Conservation (phyloP, 1,140 invertebrate genomes). For the Apis florea region DNA sequence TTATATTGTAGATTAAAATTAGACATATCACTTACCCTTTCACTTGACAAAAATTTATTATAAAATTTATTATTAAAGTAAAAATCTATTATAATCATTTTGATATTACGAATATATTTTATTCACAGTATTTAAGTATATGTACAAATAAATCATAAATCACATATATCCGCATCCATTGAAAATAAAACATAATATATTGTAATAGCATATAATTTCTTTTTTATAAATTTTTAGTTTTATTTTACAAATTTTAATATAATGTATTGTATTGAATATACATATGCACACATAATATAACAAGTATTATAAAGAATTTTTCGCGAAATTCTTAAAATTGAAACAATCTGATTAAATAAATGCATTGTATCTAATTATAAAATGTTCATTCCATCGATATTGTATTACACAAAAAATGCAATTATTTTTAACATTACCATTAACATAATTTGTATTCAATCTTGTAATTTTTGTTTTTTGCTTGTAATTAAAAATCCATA, state of each 20-base stretch:
- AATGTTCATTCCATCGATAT: neutral
- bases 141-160: constrained; percentile 70
- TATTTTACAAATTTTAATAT: neutral
- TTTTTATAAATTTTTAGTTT: neutral
- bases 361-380: constrained; percentile 7
- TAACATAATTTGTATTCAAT: constrained; percentile 23
- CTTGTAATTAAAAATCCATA: constrained; percentile 22
- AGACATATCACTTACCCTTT: neutral
- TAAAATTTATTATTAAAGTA: neutral
- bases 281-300: neutral
- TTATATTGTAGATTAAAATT: no score
- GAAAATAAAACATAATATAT: constrained; percentile 49
- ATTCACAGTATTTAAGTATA: constrained; percentile 70
- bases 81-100: constrained; percentile 12
- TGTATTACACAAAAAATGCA: neutral
- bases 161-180: constrained; percentile 47
- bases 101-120: constrained; percentile 57
- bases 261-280: neutral
- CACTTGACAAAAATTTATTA: neutral
- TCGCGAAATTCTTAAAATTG: neutral
- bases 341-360: constrained; percentile 18
- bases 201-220: constrained; percentile 10
- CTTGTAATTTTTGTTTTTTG: neutral
- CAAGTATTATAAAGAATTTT: neutral
- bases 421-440: constrained; percentile 9